Conservation (phyloP, 2,113 vertebrate species). For the Festucalex cinctus region DNA sequence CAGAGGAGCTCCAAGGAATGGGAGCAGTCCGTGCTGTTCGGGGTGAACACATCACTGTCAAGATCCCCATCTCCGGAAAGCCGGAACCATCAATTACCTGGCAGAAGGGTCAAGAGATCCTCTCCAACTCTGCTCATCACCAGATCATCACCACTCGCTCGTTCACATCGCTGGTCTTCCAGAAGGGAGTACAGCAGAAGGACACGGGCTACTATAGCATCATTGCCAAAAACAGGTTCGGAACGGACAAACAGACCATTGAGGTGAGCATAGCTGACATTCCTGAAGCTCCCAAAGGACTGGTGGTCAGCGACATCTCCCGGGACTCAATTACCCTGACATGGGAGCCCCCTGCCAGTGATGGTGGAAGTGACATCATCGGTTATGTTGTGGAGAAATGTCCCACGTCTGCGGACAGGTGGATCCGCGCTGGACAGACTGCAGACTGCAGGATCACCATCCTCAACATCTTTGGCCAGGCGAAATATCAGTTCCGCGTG, state of each 20-base stretch:
- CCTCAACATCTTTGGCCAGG: slow-evolving; percentile 93
- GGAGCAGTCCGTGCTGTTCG: slow-evolving; percentile 91
- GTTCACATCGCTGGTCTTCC: slow-evolving; percentile 95
- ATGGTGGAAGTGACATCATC: slow-evolving; percentile 89
- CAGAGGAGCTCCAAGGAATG: slow-evolving; percentile 96
- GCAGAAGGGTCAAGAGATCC: slow-evolving; percentile 98
- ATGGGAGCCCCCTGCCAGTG: slow-evolving; percentile 88
- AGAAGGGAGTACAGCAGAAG: slow-evolving; percentile 89
- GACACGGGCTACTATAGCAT: slow-evolving; percentile 95
- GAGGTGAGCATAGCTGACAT: slow-evolving; percentile 95
- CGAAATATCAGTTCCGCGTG: slow-evolving; percentile 94
- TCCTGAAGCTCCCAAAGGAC: slow-evolving; percentile 87
- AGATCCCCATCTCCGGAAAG: slow-evolving; percentile 96
- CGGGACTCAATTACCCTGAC: slow-evolving; percentile 92
- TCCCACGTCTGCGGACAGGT: slow-evolving; percentile 88
- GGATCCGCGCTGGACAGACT: slow-evolving; percentile 92
- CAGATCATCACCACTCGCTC: slow-evolving; percentile 97
- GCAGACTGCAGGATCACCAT: slow-evolving; percentile 85
- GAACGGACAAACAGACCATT: slow-evolving; percentile 94
- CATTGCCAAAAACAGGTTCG: slow-evolving; percentile 97
- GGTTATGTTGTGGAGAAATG: slow-evolving; percentile 95
- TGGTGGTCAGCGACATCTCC: slow-evolving; percentile 84
- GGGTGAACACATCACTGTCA: slow-evolving; percentile 91
- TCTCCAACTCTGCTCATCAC: slow-evolving; percentile 88
- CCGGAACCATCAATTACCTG: slow-evolving; percentile 91